Percentiles rank a stretch among this genome's conserved stretches.
Conservation (phyloP, 2,888 invertebrate species). For the Epistrophe grossulariae region DNA sequence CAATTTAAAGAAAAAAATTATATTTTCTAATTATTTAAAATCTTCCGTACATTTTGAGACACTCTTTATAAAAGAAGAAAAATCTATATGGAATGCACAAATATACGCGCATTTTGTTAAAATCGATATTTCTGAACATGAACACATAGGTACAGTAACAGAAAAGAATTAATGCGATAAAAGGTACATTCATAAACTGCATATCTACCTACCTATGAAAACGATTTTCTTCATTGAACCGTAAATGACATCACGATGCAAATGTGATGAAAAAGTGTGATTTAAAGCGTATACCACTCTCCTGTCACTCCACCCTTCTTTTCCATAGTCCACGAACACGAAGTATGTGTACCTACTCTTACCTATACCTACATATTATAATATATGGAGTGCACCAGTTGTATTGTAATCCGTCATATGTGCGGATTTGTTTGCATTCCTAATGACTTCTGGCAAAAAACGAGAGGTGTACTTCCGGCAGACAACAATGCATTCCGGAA, state of each 20-base stretch:
- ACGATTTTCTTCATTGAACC: constrained; percentile 9
- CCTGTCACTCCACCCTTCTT: neutral
- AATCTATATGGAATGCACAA: too few relatives aligned
- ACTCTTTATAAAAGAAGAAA: too few relatives aligned
- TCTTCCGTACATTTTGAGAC: too few relatives aligned
- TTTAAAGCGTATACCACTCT: neutral
- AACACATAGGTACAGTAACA: too few relatives aligned
- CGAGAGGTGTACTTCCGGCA: constrained; percentile 60
- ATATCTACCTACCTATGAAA: neutral
- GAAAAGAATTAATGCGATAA: too few relatives aligned
- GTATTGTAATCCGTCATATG: constrained; percentile 72
- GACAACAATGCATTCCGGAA: constrained; percentile 74
- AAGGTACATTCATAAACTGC: neutral
- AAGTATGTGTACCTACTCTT: neutral
- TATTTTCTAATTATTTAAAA: too few relatives aligned
- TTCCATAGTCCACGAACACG: neutral
- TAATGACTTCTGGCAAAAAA: constrained; percentile 69
- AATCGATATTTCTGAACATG: too few relatives aligned
- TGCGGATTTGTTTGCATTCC: constrained; percentile 70
- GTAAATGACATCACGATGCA: constrained; percentile 37
- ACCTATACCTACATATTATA: neutral
- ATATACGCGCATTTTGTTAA: too few relatives aligned
- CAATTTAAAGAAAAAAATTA: too few relatives aligned
- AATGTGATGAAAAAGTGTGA: neutral
- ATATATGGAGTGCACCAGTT: constrained; percentile 16